Conservation (phyloP, 2,888 invertebrate genomes). For the Cabera pusaria region DNA sequence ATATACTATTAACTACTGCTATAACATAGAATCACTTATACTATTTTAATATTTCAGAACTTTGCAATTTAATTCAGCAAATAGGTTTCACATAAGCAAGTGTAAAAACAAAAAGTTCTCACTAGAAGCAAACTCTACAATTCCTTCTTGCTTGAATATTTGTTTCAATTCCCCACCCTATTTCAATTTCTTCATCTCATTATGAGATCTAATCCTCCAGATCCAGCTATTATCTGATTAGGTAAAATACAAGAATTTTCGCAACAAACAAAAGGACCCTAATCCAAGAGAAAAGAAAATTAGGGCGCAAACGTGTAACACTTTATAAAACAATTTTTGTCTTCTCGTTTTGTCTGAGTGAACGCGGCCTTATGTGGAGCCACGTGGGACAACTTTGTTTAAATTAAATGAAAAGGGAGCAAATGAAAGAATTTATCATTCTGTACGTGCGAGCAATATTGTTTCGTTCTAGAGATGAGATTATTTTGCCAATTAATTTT, state of each 20-base stretch:
- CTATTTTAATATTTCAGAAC: no score
- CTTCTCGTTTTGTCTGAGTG: conserved; percentile 13
- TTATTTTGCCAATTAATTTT: no score
- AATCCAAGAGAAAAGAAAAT: conserved; percentile 29
- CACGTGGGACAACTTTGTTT: conserved; percentile 52
- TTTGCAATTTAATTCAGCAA: no score
- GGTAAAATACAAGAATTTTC: conserved; percentile 8
- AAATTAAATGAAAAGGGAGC: conserved; percentile 64
- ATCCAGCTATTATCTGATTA: not conserved
- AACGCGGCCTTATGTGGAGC: conserved; percentile 28
- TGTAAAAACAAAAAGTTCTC: no score
- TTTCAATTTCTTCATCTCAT: no score
- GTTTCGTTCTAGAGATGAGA: conserved; percentile 7
- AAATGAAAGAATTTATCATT: conserved; percentile 71
- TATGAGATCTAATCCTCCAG: not conserved
- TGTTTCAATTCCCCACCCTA: no score
- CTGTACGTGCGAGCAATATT: conserved; percentile 42
- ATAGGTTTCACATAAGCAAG: no score
- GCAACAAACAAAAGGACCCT: conserved; percentile 16
- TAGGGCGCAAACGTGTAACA: conserved; percentile 25
- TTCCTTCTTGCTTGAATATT: no score
- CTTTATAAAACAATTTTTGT: conserved; percentile 31
- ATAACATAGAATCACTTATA: no score
- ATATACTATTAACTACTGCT: no score
- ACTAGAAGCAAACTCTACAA: no score